A percentile compares a stretch with the other conserved stretches of the same genome.
Evolutionary conservation across 2,113 vertebrate genomes (phyloP).

Genomic region (Lepidothrix coronata): DNA sequence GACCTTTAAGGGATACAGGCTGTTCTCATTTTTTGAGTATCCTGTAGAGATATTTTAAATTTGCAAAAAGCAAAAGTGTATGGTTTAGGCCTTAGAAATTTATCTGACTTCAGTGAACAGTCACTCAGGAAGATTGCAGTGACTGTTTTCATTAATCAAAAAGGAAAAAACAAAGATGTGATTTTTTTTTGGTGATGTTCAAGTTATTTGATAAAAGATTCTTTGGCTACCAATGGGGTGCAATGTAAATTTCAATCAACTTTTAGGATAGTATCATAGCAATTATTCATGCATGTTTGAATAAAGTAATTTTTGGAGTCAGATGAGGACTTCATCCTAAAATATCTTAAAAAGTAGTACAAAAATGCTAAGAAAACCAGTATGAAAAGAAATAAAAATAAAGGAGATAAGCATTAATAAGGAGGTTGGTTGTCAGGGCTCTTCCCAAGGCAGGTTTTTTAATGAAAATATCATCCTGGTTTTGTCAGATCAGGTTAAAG

Average conservation of each 20-base stretch:
- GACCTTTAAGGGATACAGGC: not conserved
- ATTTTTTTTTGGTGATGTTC: not conserved
- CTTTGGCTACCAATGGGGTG: not conserved
- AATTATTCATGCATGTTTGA: not conserved
- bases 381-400: not conserved
- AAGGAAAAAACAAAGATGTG: not conserved
- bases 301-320: not conserved
- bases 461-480: not conserved
- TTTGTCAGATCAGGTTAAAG: slow-evolving; percentile 1
- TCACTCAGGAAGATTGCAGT: not conserved
- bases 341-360: not conserved
- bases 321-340: not conserved
- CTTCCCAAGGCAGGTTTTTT: not conserved
- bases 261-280: not conserved
- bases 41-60: not conserved
- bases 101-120: not conserved
- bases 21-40: not conserved
- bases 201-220: not conserved
- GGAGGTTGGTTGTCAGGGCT: not conserved
- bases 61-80: not conserved
- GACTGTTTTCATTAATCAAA: not conserved
- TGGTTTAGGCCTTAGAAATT: not conserved
- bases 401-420: not conserved
- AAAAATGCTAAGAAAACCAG: not conserved
- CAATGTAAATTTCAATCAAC: not conserved